phyloP scores from a whole-genome alignment of 1,140 invertebrate genomes.

The Portunus trituberculatus region DNA sequence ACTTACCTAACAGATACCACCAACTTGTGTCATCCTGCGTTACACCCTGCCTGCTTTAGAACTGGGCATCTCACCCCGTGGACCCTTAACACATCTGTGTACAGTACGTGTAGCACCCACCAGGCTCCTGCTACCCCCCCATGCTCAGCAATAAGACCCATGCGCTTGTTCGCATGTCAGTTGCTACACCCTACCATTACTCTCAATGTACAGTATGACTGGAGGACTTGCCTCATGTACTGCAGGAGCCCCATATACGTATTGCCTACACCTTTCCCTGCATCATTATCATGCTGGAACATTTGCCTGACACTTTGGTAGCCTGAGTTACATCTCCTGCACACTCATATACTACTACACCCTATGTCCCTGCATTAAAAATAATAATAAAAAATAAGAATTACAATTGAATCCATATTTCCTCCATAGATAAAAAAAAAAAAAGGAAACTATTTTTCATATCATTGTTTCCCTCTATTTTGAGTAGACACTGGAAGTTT shows the following conservation, averaged over 20 bases:
- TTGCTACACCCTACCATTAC: slow-evolving; percentile 61
- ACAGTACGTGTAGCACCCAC: slow-evolving; percentile 74
- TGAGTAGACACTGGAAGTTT: slow-evolving; percentile 58
- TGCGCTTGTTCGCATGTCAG: slow-evolving; percentile 70
- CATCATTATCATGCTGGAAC: slow-evolving; percentile 60
- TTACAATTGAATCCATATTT: slow-evolving; percentile 52
- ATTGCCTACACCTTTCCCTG: slow-evolving; percentile 67
- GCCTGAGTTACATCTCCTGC: slow-evolving; percentile 66
- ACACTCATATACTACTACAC: slow-evolving; percentile 70
- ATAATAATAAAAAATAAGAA: slow-evolving; percentile 44
- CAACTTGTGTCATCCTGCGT: slow-evolving; percentile 73
- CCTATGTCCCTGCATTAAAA: slow-evolving; percentile 66
- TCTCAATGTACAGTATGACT: slow-evolving; percentile 67
- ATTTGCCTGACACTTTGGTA: slow-evolving; percentile 68
- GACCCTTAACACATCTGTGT: slow-evolving; percentile 72
- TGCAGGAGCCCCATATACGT: slow-evolving; percentile 57
- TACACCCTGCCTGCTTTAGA: slow-evolving; percentile 74
- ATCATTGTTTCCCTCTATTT: slow-evolving; percentile 50
- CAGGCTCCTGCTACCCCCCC: slow-evolving; percentile 64
- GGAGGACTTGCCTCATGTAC: slow-evolving; percentile 68
- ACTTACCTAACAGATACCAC: slow-evolving; percentile 73
- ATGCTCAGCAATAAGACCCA: slow-evolving; percentile 65
- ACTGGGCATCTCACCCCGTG: slow-evolving; percentile 73
- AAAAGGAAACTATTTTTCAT: slow-evolving; percentile 66
- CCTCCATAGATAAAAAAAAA: slow-evolving; percentile 46